Conservation (phyloP, 2,888 invertebrate species). For the Plebejus argus region DNA sequence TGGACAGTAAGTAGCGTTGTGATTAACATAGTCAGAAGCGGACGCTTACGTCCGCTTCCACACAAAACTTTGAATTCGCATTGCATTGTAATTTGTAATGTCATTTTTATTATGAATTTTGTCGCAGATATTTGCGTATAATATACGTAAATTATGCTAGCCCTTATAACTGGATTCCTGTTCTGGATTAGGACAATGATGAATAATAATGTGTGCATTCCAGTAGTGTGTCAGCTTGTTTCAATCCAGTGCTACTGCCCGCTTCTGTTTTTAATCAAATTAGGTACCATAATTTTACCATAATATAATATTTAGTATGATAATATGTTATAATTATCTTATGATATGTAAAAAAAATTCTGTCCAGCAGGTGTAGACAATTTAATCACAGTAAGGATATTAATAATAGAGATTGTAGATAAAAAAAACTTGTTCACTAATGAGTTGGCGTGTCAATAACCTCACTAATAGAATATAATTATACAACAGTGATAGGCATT, state of each 20-base stretch:
- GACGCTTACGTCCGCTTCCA: too few relatives aligned
- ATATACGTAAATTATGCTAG: too few relatives aligned
- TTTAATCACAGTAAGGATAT: not conserved
- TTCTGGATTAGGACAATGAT: not conserved
- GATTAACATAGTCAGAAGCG: not conserved
- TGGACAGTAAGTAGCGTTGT: slow-evolving; percentile 82
- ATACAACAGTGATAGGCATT: not conserved
- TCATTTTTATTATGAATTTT: too few relatives aligned
- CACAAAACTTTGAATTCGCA: too few relatives aligned
- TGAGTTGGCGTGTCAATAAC: not conserved
- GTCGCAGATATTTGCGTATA: too few relatives aligned
- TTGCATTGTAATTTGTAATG: too few relatives aligned
- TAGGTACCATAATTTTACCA: not conserved
- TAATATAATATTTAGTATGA: not conserved
- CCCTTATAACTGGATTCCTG: too few relatives aligned
- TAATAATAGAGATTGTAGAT: not conserved
- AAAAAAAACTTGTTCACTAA: not conserved
- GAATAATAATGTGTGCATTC: not conserved
- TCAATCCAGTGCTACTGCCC: not conserved
- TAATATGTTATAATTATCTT: not conserved
- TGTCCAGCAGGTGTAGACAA: slow-evolving; percentile 1
- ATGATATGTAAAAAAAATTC: not conserved
- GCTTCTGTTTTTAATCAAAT: not conserved
- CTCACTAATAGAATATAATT: not conserved
- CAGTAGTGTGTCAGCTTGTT: not conserved